Evolutionary conservation across 2,888 invertebrate genomes (phyloP), one percentile per base, ranked within the genome.

Genomic region (Brenthis daphne): DNA sequence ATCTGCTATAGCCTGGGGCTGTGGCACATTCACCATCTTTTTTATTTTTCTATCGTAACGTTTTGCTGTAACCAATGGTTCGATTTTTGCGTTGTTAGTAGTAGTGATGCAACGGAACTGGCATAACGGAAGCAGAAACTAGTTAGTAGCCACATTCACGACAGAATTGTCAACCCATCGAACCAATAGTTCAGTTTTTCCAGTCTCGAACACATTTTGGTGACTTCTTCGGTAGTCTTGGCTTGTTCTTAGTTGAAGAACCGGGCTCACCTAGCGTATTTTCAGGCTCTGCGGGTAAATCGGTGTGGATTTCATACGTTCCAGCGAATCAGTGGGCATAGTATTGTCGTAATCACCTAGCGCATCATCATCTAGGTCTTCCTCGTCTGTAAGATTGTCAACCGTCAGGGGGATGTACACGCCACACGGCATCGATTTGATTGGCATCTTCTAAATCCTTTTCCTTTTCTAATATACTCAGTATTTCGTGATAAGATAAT

Each of bases 211-310:
- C 33, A 61, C 33, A 16, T 64, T 66, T 63, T 60, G 57, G 65
- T 65, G 65, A 29, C 63, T 55, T 69, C 37, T 69, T 69, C 63
- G 57, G 53, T 57, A 69, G 65, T 65, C 61, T 64, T 63, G 67
- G 58, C 67, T 67, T 70, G 64, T 67, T 70, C 33, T 60, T 67
- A 67, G 67, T 66, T 67, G 63, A 67, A 64, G 58, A 50, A 57
- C 70, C 57, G 67, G 63, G 61, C 64, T 67, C 67, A 64, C 64
- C 70, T 70, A 64, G 70, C 60, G 67, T 64, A 58, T 67, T 70
- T 67, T 70, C 61, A 65, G 67, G 67, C 67, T 67, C 67, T 61
- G 68, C 20, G 68, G 65, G 67, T 68, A 65, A 61, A 68, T 68
- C 68, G 61, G 65, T 65, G 65, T 65, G 47, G 57, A 68, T 71